These are phyloP conservation scores for Pelecanoides urinatrix DNA, from an alignment of 2,113 vertebrate genomes.

Conservation along the genomic window DNA sequence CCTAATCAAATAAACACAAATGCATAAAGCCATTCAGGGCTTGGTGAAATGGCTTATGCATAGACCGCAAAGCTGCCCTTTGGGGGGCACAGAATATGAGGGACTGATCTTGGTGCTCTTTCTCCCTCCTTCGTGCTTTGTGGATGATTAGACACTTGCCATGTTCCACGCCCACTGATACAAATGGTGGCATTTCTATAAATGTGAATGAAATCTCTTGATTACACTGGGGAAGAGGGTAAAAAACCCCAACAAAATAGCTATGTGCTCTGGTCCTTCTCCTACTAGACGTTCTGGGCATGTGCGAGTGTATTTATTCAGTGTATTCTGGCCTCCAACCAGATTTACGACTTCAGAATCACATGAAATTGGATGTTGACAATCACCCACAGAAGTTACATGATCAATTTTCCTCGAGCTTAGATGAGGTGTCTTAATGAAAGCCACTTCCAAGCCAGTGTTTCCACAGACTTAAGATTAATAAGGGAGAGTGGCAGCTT, in stretches of 20 bases:
- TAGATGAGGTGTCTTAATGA: neutral
- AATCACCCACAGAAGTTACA: neutral
- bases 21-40: neutral
- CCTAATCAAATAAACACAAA: slow-evolving; percentile 33
- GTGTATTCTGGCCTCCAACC: neutral
- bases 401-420: neutral
- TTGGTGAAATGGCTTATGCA: neutral
- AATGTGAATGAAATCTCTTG: neutral
- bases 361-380: neutral
- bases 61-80: neutral
- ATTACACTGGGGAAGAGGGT: neutral
- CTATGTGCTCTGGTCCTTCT: neutral
- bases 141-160: neutral
- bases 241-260: neutral
- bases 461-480: neutral
- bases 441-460: neutral
- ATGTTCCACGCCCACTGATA: neutral
- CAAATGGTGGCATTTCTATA: neutral
- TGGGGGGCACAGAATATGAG: neutral
- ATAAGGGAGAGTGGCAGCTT: neutral
- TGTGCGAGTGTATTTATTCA: neutral
- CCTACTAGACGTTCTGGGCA: neutral
- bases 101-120: neutral
- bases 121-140: neutral
- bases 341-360: neutral